A percentile compares a stretch with the other conserved stretches of the same genome.
Conservation (phyloP, 1,140 invertebrate genomes). For the Drosophila ambigua region DNA sequence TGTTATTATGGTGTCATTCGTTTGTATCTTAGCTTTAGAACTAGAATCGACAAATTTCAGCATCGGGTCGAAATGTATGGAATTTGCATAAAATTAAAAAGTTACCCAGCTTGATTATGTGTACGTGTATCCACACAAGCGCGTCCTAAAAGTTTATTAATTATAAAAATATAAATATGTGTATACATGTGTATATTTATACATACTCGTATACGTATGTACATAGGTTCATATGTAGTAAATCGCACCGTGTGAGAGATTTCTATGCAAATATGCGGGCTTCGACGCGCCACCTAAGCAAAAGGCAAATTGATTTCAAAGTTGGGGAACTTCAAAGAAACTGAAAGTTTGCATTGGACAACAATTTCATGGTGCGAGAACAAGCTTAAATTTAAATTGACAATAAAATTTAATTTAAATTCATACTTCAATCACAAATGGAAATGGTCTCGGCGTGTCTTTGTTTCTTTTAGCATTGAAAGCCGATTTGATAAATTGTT, state of each 20-base stretch:
- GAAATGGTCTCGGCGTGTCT: too few relatives aligned
- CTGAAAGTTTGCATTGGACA: not conserved
- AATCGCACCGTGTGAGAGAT: conserved; percentile 12
- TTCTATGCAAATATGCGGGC: conserved; percentile 20
- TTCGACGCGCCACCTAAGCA: conserved; percentile 11
- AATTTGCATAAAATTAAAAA: conserved; percentile 34
- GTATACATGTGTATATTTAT: conserved; percentile 7
- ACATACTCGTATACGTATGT: conserved; percentile 5
- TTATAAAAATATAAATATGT: conserved; percentile 4
- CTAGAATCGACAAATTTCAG: conserved; percentile 21
- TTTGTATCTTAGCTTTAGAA: conserved; percentile 15
- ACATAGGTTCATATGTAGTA: conserved; percentile 1
- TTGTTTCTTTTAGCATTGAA: too few relatives aligned
- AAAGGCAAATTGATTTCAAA: conserved; percentile 14
- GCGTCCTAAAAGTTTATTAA: too few relatives aligned
- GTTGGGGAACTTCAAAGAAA: not conserved
- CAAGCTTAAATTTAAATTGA: too few relatives aligned
- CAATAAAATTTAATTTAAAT: too few relatives aligned
- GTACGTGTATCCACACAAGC: conserved; percentile 10
- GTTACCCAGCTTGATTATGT: conserved; percentile 50
- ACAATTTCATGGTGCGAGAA: conserved; percentile 12
- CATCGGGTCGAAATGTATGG: conserved; percentile 6
- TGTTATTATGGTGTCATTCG: conserved; percentile 33
- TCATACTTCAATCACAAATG: too few relatives aligned
- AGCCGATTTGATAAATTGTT: too few relatives aligned